Conservation (phyloP, 2,113 vertebrate species). For the Telmatochromis bifrenatus region DNA sequence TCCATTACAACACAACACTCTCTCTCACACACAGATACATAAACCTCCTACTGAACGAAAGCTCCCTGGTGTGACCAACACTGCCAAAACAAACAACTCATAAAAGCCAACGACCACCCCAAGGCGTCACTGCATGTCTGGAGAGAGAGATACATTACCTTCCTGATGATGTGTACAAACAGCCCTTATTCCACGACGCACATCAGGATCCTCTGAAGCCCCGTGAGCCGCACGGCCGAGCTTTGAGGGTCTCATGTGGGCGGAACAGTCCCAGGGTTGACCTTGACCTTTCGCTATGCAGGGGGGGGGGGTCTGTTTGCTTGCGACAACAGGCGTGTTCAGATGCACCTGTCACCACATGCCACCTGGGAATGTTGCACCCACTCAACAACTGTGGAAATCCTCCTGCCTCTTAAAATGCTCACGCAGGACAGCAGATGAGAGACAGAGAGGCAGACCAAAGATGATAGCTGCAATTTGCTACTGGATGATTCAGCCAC, state of each 20-base stretch:
- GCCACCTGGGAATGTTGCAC: conserved; percentile 74
- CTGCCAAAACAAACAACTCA: conserved; percentile 22
- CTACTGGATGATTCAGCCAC: background rate
- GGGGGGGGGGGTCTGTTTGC: conserved; percentile 38
- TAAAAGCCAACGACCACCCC: background rate
- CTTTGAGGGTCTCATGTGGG: conserved; percentile 16
- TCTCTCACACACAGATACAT: background rate
- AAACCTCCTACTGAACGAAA: background rate
- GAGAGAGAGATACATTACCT: conserved; percentile 17
- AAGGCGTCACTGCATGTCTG: background rate
- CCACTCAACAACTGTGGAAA: conserved; percentile 64
- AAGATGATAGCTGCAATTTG: background rate
- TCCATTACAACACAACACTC: background rate
- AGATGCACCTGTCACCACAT: conserved; percentile 70
- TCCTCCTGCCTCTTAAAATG: background rate
- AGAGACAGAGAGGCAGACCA: conserved; percentile 4
- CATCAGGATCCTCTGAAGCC: conserved; percentile 12
- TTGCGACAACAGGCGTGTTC: conserved; percentile 50
- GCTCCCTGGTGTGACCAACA: background rate
- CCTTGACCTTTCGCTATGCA: conserved; percentile 41
- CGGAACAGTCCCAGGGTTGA: conserved; percentile 27
- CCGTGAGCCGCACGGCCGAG: background rate
- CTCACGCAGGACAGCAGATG: background rate
- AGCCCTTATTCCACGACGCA: background rate
- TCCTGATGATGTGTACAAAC: background rate